Base-by-base conservation (phyloP, 2,113 vertebrate species). In the Neomonachus schauinslandi region DNA sequence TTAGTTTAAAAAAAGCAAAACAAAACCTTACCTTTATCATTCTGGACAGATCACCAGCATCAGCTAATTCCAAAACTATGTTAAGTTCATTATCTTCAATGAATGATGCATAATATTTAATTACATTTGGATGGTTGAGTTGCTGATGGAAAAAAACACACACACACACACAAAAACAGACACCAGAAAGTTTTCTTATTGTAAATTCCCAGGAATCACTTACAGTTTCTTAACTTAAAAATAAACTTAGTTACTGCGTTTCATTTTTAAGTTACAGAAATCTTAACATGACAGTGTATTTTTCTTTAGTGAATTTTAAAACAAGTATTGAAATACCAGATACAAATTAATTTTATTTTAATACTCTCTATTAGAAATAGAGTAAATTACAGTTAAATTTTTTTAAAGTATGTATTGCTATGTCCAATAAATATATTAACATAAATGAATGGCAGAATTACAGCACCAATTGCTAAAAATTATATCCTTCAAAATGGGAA, bases 31-130 rank as follows among this genome's bases (percentile, higher is more conserved):
- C 99, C 99, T 99, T 99, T 99, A 99, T 99, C 99, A 99, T 99
- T 98, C 99, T 99, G 91, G 99, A 99, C 69, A 99, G 99, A 98
- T 99, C 99, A 46, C 99, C 99, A 82, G 99, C 99, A 98, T 99
- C 99, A 14, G 99, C 99, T 97, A 99, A 99, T 98, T 99, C 99
- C 99, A 99, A 98, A 81, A 99, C 99, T 98, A 99, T 99, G 98
- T 99, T 99, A 95, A 99, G 99, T 96, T 99, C 99, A 93, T 99
- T 99, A 97, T 99, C 99, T 98, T 99, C 99, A 97, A 99, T 99
- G 98, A 99, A 99, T 74, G 99, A 99, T n/a, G 99, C 99, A 81
- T 99, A 99, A 97, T 99, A 99, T 98, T 99, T 99, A 98, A 99
- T 99, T 97, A 99, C 99, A 98, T 99, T 99, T 95, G 99, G 99